These are phyloP conservation scores for Pungitius pungitius DNA, from an alignment of 2,113 vertebrate species.

Conservation along the genomic window DNA sequence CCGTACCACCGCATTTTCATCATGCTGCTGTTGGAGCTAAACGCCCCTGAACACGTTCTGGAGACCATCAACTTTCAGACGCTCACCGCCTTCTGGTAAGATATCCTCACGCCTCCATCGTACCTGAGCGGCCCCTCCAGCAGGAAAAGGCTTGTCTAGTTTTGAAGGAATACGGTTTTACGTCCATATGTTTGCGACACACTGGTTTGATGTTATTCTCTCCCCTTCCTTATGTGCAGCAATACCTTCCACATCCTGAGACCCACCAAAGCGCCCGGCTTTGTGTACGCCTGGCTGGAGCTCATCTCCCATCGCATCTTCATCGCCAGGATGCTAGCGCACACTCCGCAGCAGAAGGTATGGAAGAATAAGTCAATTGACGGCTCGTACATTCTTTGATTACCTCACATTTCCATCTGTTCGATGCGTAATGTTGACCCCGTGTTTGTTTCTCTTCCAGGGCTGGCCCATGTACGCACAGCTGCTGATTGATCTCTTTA, in stretches of 20 bases:
- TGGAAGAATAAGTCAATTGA: background rate
- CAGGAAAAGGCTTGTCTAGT: background rate
- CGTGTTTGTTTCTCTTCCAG: constrained; percentile 67
- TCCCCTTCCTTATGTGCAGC: constrained; percentile 75
- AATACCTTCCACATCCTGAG: constrained; percentile 99
- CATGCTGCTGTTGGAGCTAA: constrained; percentile 97
- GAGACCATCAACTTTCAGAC: constrained; percentile 99
- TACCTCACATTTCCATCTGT: background rate
- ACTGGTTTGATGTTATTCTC: background rate
- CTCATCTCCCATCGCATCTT: constrained; percentile 99
- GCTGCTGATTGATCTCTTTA: constrained; percentile 97
- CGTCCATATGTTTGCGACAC: background rate
- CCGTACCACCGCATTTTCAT: constrained; percentile 99
- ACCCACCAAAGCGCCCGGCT: constrained; percentile 98
- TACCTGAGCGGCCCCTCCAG: background rate
- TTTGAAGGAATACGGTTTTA: background rate
- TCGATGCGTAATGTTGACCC: background rate
- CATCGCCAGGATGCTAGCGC: constrained; percentile 98
- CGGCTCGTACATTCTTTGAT: background rate
- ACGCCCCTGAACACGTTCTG: constrained; percentile 96
- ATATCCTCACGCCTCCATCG: fast-evolving
- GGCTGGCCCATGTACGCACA: constrained; percentile 99
- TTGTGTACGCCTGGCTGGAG: constrained; percentile 99
- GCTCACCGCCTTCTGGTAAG: constrained; percentile 97
- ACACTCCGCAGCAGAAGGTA: constrained; percentile 99